Conservation (phyloP, 2,888 invertebrate species). For the Cerceris rybyensis region DNA sequence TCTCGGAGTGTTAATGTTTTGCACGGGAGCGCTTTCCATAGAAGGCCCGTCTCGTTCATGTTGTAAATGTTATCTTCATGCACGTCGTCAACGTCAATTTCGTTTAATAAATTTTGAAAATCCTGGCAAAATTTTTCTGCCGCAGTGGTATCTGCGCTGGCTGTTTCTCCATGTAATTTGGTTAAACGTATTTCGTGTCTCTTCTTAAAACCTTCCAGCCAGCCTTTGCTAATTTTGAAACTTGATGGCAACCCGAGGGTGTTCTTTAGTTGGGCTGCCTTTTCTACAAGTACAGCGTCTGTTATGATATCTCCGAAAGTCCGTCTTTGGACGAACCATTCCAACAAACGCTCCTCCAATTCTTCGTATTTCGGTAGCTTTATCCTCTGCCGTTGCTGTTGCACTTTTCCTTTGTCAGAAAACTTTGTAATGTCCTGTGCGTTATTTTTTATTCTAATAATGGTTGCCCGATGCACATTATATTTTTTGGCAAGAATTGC, state of each 20-base stretch:
- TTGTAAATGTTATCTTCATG: background rate
- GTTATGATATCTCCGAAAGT: background rate
- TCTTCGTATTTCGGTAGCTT: background rate
- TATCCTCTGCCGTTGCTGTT: background rate
- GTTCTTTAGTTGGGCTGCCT: slow-evolving; percentile 7
- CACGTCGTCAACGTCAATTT: background rate
- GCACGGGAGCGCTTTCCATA: slow-evolving; percentile 2
- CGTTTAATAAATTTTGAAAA: background rate
- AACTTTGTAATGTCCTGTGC: background rate
- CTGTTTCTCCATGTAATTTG: background rate
- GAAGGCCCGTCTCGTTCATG: slow-evolving; percentile 4
- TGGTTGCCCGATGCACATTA: slow-evolving; percentile 4
- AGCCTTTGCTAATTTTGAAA: slow-evolving; percentile 13
- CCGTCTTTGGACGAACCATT: slow-evolving; percentile 16
- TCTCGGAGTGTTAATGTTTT: background rate
- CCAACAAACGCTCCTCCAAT: background rate
- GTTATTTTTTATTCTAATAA: slow-evolving; percentile 1
- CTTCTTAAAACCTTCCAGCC: slow-evolving; percentile 8
- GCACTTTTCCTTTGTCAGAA: background rate
- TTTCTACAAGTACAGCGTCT: slow-evolving; percentile 12
- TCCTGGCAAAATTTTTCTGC: background rate
- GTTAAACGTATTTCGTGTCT: slow-evolving; percentile 11
- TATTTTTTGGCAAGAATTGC: background rate
- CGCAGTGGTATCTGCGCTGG: background rate
- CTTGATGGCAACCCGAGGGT: background rate